Conservation (phyloP, 2,888 invertebrate genomes). For the Sphinx pinastri region DNA sequence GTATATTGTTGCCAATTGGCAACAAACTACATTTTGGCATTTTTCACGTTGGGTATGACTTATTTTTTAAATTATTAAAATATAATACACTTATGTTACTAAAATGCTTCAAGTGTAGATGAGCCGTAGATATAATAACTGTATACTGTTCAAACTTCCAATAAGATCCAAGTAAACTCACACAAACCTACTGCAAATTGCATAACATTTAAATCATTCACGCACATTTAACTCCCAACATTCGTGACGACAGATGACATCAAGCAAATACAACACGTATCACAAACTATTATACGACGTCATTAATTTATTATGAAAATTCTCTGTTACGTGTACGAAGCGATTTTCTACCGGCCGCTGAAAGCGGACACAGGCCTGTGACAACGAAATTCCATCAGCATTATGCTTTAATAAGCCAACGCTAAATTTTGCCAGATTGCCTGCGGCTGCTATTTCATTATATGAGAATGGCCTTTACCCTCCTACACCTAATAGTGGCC, state of each 20-base stretch:
- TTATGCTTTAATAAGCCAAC: conserved; percentile 68
- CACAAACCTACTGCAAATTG: no score
- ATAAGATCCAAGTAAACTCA: no score
- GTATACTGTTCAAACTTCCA: no score
- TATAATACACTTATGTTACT: no score
- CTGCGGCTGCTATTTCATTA: conserved; percentile 60
- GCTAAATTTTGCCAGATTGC: conserved; percentile 60
- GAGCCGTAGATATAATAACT: no score
- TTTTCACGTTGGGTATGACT: neutral
- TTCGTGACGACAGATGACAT: neutral
- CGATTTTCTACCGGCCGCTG: conserved; percentile 14
- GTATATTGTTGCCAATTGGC: no score
- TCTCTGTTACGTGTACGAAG: conserved; percentile 35
- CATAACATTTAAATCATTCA: no score
- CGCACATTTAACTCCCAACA: neutral
- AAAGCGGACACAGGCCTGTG: conserved; percentile 47
- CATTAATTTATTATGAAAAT: conserved; percentile 43
- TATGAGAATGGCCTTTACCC: conserved; percentile 48
- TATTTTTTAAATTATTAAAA: no score
- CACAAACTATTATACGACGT: conserved; percentile 31
- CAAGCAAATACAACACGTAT: conserved; percentile 9
- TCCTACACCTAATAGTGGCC: conserved; percentile 33
- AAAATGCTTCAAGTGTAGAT: no score
- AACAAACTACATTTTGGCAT: neutral
- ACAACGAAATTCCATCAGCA: conserved; percentile 74